Evolutionary conservation across 1,140 invertebrate genomes (phyloP), one percentile per base, ranked within the genome.

Genomic region (Triops cancriformis): DNA sequence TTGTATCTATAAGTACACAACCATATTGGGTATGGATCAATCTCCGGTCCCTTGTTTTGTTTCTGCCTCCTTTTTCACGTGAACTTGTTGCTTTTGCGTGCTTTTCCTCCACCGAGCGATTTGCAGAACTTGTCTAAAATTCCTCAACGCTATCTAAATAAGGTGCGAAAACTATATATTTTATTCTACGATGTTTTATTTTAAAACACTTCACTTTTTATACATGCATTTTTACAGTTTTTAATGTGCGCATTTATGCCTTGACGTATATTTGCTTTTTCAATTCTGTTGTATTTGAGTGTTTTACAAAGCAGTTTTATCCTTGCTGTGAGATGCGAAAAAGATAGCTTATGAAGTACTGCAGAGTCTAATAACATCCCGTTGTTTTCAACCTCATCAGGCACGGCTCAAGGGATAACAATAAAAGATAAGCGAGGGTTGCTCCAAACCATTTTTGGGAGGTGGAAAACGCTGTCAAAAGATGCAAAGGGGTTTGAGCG

Each of bases 11-110:
- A 64, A 64, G n/a, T 23, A 64, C 51, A 64, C 51, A 64, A n/a
- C 51, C 51, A 64, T 64, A n/a, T 64, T 64, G 51, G 51, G 51
- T 64, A 64, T 64, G 51, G 18, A 64, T 64, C 51, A 64, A 64
- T 14, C 14, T 64, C 11, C 3, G 23, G 23, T 18, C 51, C 18
- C 23, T 64, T 64, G 51, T 64, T 64, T 64, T 23, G 51, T 64
- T 64, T 64, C 18, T 23, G 14, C 51, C 18, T 64, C 18, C 51
- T 14, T 64, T 37, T 7, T 64, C n/a, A 23, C 51, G 51, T 64
- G 51, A 64, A 11, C 23, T 23, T 18, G 31, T 7, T 2, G 31
- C 31, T 37, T 37, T 37, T 37, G 31, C 31, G 2, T 37, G 31
- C 31, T 37, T 37, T 37, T 37, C 31, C 31, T 2, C 31, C 31